Evolutionary conservation across 2,113 vertebrate genomes (phyloP).

Genomic region (Junco hyemalis): DNA sequence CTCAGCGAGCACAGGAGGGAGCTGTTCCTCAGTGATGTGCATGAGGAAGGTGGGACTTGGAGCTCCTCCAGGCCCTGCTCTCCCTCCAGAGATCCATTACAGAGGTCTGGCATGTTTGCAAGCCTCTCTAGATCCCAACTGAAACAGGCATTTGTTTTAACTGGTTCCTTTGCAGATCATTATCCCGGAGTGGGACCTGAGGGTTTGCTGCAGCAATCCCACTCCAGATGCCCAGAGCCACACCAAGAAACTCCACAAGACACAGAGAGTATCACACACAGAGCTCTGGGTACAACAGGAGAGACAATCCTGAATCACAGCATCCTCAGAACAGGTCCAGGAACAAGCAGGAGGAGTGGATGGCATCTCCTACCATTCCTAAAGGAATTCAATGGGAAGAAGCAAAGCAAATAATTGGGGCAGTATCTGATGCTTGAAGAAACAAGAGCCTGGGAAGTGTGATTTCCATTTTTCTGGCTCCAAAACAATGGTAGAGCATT

Average conservation of each 20-base stretch:
- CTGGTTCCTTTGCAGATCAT: constrained; percentile 44
- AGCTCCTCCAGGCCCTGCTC: constrained; percentile 48
- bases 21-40: constrained; percentile 12
- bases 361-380: not conserved
- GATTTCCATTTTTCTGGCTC: not conserved
- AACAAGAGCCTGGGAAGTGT: not conserved
- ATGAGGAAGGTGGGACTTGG: constrained; percentile 50
- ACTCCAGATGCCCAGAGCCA: not conserved
- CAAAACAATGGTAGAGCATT: not conserved
- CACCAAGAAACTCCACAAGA: not conserved
- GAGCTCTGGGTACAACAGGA: not conserved
- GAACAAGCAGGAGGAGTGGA: not conserved
- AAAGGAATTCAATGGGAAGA: not conserved
- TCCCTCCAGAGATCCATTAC: constrained; percentile 56
- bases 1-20: not conserved
- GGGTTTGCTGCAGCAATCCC: not conserved
- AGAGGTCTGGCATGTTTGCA: constrained; percentile 27
- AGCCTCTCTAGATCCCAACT: constrained; percentile 32
- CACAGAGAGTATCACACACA: not conserved
- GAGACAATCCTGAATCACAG: not conserved
- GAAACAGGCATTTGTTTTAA: constrained; percentile 50
- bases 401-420: not conserved
- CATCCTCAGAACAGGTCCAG: not conserved
- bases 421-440: not conserved
- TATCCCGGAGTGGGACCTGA: not conserved